These are phyloP conservation scores for Lagothrix lagotricha DNA, from an alignment of 2,797 vertebrate species.

Conservation along the genomic window DNA sequence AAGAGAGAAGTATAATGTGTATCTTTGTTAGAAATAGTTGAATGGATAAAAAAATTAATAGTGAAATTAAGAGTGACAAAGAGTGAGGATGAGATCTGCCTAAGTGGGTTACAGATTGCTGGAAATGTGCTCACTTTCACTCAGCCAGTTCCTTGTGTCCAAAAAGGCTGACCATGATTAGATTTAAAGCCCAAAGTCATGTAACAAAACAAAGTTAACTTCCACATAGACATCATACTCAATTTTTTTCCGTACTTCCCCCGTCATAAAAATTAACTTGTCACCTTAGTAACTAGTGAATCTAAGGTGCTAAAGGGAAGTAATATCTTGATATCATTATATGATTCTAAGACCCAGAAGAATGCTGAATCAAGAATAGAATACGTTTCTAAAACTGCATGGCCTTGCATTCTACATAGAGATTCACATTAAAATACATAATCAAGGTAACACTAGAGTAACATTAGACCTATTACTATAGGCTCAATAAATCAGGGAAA, in stretches of 20 bases:
- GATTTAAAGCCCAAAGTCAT: constrained; percentile 12
- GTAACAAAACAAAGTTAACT: constrained; percentile 55
- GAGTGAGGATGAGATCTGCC: background rate
- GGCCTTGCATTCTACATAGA: constrained; percentile 39
- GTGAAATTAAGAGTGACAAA: constrained; percentile 37
- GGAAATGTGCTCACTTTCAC: background rate
- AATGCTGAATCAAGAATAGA: constrained; percentile 38
- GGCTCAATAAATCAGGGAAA: background rate
- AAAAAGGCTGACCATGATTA: background rate
- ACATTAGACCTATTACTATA: background rate
- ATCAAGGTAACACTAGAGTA: background rate
- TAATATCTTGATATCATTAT: background rate
- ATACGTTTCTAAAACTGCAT: constrained; percentile 18
- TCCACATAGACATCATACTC: background rate
- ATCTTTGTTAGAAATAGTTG: constrained; percentile 5
- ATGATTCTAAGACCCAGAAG: constrained; percentile 26
- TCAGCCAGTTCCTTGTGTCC: constrained; percentile 26
- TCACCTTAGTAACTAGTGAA: constrained; percentile 6
- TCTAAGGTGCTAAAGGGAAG: background rate
- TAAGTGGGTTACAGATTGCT: background rate
- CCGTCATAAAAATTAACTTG: constrained; percentile 20
- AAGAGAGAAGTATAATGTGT: background rate
- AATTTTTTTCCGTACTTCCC: background rate
- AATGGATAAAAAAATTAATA: background rate
- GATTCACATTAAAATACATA: constrained; percentile 26